phyloP scores from a whole-genome alignment of 2,888 invertebrate species.

The Dyspetes luteomarginatus region DNA sequence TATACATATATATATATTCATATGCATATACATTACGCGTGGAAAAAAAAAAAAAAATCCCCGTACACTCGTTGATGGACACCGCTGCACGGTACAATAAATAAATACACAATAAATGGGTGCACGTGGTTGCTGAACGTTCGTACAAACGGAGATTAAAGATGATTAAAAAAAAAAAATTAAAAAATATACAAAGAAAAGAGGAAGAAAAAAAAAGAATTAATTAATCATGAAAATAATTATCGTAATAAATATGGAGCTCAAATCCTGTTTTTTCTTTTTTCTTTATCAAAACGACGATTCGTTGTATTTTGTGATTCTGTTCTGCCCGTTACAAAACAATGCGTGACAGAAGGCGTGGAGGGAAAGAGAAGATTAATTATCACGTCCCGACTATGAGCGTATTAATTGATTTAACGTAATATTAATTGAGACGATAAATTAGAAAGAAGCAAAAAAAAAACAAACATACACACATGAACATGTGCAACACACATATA shows the following conservation, averaged over 20 bases:
- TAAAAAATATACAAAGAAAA: conserved; percentile 14
- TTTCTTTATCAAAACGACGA: not conserved
- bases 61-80: conserved; percentile 36
- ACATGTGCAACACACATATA: not conserved
- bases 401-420: conserved; percentile 3
- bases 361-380: conserved; percentile 18
- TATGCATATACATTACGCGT: conserved; percentile 16
- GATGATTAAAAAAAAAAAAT: not conserved
- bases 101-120: conserved; percentile 36
- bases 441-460: not conserved
- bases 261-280: conserved; percentile 14
- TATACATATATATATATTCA: not conserved
- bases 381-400: conserved; percentile 22
- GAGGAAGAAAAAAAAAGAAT: conserved; percentile 6
- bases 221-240: conserved; percentile 38
- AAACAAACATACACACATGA: not conserved
- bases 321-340: conserved; percentile 40
- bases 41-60: conserved; percentile 34
- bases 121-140: conserved; percentile 29
- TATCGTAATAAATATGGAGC: conserved; percentile 28
- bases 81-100: conserved; percentile 55
- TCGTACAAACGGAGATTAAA: conserved; percentile 14
- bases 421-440: conserved; percentile 6
- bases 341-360: conserved; percentile 12
- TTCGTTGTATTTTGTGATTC: conserved; percentile 39